Evolutionary conservation across 2,113 vertebrate genomes (phyloP), one percentile per base, ranked within the genome.

Genomic region (Sturnira hondurensis): DNA sequence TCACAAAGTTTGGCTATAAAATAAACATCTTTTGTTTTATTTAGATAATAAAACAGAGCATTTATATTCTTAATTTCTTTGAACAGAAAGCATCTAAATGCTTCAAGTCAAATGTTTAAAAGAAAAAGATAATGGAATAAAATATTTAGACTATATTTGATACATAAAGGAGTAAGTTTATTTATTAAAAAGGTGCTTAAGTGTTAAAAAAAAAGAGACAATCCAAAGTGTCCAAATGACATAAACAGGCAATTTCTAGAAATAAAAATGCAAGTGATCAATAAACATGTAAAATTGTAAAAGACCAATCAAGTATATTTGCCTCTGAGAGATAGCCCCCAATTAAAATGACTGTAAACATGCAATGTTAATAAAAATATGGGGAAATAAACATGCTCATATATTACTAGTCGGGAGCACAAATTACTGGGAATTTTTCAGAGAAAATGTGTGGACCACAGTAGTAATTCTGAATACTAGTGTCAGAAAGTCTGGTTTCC

Each of bases 101-200:
- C 20, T 94, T 89, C 33, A 86, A 83, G 36, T 74, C 67, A 93
- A 93, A 91, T 86, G 12, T 94, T 92, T 73, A 87, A 91, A 91
- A 92, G 76, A 82, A 36, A 86, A 77, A 70, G 58, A 84, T 61
- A 83, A 54, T 83, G 17, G 19, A 76, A 92, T 91, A 52, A 89
- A 93, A 26, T 45, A 76, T 84, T 65, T 67, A 71, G 56, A 89
- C 16, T 41, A 2, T 68, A 63, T 43, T 3, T 61, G 47, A 84
- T 33, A 81, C 38, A 74, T 26, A 86, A 83, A 82, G 67, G 14
- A 63, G 56, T 52, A 74, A 92, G 50, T 89, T 81, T 85, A 80
- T 85, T 77, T 95, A 50, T 87, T 16, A 58, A 95, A 87, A 17
- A 81, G 33, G 6, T 50, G 12, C 38, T 82, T 50, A 78, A 50